Evolutionary conservation across 2,797 vertebrate species (phyloP).

Genomic region (Lates japonicus): DNA sequence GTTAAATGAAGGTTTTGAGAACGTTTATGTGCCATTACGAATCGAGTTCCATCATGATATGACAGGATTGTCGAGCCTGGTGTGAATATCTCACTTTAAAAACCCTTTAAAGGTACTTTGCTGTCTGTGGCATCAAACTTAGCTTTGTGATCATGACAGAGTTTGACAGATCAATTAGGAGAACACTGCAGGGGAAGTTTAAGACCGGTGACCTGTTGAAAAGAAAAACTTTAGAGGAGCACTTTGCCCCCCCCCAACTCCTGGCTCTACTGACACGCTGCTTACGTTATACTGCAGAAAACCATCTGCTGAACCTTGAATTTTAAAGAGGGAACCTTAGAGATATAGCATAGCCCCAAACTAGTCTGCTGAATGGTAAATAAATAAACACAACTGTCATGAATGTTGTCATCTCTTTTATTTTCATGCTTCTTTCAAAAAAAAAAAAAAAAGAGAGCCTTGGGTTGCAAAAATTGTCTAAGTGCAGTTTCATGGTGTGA

Average conservation of each 20-base stretch:
- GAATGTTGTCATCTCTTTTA: conserved; percentile 17
- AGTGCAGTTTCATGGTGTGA: not conserved
- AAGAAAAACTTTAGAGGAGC: conserved; percentile 32
- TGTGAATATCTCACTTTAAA: conserved; percentile 32
- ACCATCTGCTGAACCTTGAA: conserved; percentile 15
- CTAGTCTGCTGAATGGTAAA: not conserved
- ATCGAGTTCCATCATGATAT: conserved; percentile 12
- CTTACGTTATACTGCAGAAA: conserved; percentile 6
- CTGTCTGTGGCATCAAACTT: conserved; percentile 22
- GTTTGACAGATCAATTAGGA: conserved; percentile 64
- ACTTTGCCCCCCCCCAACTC: not conserved
- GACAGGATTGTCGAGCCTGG: conserved; percentile 17
- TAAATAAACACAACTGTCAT: conserved; percentile 7
- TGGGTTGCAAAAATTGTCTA: not conserved
- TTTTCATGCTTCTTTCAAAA: conserved; percentile 10
- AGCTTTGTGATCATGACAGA: conserved; percentile 50
- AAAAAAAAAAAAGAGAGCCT: not conserved
- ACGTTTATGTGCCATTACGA: conserved; percentile 31
- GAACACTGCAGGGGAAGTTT: conserved; percentile 21
- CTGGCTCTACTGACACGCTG: not conserved
- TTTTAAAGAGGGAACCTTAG: conserved; percentile 14
- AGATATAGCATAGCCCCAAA: conserved; percentile 7
- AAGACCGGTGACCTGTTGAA: conserved; percentile 25
- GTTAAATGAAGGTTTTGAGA: conserved; percentile 29
- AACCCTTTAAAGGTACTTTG: conserved; percentile 32